phyloP scores from a whole-genome alignment of 2,888 invertebrate species.

The Ecliptopera silaceata region DNA sequence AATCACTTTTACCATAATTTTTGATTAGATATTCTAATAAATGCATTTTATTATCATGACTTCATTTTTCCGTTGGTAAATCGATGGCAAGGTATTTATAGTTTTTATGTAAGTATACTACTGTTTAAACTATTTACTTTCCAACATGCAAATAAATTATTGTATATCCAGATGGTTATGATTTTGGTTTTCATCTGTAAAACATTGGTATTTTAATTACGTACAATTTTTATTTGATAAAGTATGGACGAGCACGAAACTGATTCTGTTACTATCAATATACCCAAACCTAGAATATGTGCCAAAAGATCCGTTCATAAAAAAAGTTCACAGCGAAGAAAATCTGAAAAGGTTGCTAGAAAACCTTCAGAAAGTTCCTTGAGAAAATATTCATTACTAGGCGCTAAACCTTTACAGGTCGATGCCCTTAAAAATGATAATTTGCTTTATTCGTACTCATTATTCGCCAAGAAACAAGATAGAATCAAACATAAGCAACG shows the following conservation, averaged over 20 bases:
- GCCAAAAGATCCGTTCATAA: conserved; percentile 29
- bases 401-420: conserved; percentile 43
- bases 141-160: no score
- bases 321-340: conserved; percentile 28
- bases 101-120: not conserved
- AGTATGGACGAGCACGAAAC: conserved; percentile 45
- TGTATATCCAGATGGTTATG: conserved; percentile 10
- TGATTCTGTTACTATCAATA: conserved; percentile 46
- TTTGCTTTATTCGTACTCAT: conserved; percentile 54
- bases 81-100: no score
- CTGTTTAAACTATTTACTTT: no score
- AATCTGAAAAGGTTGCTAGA: conserved; percentile 25
- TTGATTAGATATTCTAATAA: not conserved
- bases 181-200: conserved; percentile 8
- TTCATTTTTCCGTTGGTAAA: no score
- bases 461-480: conserved; percentile 54
- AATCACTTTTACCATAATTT: conserved; percentile 41
- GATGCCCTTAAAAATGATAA: conserved; percentile 49
- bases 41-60: no score
- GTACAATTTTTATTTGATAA: not conserved
- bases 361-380: conserved; percentile 39
- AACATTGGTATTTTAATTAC: not conserved
- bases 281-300: conserved; percentile 45
- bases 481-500: conserved; percentile 44
- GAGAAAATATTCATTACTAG: conserved; percentile 44